These are phyloP conservation scores for Varanus komodoensis DNA, from an alignment of 2,113 vertebrate genomes.

Conservation along the genomic window DNA sequence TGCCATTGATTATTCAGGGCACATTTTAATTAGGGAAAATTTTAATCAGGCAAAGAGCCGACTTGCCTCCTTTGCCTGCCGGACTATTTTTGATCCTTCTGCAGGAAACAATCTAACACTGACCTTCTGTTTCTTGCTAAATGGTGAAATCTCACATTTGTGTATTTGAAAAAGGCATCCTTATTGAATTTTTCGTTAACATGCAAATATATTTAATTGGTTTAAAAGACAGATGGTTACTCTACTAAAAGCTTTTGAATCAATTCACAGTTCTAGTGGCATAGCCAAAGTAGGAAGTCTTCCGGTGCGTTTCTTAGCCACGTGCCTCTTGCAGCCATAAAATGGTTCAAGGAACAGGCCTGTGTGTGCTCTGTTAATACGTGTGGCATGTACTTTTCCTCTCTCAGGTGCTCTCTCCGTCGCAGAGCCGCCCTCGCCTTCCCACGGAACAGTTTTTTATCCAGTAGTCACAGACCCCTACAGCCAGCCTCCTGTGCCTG, in stretches of 20 bases:
- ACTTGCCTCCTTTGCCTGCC: not conserved
- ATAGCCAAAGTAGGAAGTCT: not conserved
- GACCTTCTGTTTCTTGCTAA: not conserved
- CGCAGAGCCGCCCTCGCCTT: slow-evolving; percentile 74
- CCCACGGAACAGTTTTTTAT: slow-evolving; percentile 79
- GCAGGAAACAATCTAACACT: not conserved
- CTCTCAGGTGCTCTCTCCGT: slow-evolving; percentile 78
- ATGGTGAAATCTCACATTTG: not conserved
- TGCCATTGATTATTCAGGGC: not conserved
- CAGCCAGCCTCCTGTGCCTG: slow-evolving; percentile 75
- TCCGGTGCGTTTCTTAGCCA: not conserved
- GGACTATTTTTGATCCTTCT: not conserved
- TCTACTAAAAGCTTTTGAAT: not conserved
- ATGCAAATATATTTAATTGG: not conserved
- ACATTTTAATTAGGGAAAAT: not conserved
- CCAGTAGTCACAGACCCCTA: slow-evolving; percentile 84
- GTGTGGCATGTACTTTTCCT: not conserved
- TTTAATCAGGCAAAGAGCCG: not conserved
- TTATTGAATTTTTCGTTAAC: not conserved
- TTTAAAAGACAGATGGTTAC: not conserved
- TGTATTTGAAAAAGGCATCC: not conserved
- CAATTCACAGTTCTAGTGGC: not conserved
- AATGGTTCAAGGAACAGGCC: not conserved
- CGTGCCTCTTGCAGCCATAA: not conserved
- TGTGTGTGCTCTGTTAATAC: not conserved